phyloP scores from a whole-genome alignment of 2,113 vertebrate species.

The Lepisosteus oculatus region DNA sequence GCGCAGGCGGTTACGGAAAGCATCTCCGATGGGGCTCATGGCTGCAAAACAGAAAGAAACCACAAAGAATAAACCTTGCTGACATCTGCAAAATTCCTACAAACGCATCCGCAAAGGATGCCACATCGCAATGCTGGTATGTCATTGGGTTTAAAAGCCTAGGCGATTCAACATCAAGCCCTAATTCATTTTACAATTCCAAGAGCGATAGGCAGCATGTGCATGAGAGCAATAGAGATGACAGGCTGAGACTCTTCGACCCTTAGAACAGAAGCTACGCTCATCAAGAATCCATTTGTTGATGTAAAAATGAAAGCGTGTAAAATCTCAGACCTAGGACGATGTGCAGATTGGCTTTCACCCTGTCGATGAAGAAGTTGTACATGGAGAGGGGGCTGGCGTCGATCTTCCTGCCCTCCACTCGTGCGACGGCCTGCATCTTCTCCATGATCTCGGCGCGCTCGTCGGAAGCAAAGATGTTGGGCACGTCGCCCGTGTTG shows the following conservation, averaged over 20 bases:
- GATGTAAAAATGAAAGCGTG: not conserved
- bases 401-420: constrained; percentile 75
- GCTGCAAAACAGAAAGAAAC: constrained; percentile 54
- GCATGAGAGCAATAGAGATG: too few relatives aligned
- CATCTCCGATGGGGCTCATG: constrained; percentile 89
- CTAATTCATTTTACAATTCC: too few relatives aligned
- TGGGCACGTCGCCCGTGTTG: constrained; percentile 86
- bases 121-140: not conserved
- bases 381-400: constrained; percentile 82
- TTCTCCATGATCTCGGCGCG: constrained; percentile 85
- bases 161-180: too few relatives aligned
- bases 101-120: not conserved
- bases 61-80: not conserved
- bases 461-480: constrained; percentile 84
- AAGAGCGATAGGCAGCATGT: too few relatives aligned
- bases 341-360: constrained; percentile 87
- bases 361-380: constrained; percentile 82
- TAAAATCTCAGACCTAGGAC: constrained; percentile 71
- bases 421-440: constrained; percentile 72
- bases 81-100: not conserved
- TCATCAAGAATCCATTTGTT: too few relatives aligned
- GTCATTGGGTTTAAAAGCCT: too few relatives aligned
- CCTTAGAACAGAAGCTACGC: too few relatives aligned
- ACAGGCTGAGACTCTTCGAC: too few relatives aligned
- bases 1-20: constrained; percentile 85